A percentile compares a stretch with the other conserved stretches of the same genome.
These are phyloP conservation scores for Scleropages formosus DNA, from an alignment of 2,797 vertebrate genomes.

Conservation along the genomic window DNA sequence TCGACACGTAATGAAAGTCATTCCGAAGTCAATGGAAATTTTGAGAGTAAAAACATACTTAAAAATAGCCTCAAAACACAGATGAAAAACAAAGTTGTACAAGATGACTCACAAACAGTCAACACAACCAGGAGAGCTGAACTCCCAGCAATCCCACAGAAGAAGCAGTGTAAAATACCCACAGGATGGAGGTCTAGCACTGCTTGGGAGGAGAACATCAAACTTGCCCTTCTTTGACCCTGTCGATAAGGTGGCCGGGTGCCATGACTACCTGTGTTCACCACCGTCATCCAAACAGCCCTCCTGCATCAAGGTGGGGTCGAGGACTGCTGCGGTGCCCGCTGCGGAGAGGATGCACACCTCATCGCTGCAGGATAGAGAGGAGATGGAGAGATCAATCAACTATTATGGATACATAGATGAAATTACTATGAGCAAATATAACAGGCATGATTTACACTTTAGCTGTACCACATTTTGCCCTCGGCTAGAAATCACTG, in stretches of 20 bases:
- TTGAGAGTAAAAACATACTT: too few species aligned
- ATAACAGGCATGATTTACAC: too few species aligned
- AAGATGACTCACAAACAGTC: background rate
- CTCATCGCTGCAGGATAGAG: constrained; percentile 54
- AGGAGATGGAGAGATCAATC: too few species aligned
- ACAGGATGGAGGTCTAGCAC: constrained; percentile 69
- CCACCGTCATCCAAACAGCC: constrained; percentile 82
- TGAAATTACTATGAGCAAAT: too few species aligned
- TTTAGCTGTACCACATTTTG: too few species aligned
- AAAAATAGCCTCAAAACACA: background rate
- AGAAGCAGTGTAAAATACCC: constrained; percentile 64
- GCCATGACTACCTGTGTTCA: constrained; percentile 88
- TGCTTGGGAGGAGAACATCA: constrained; percentile 68
- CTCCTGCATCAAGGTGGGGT: constrained; percentile 92
- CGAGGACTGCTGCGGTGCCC: constrained; percentile 92
- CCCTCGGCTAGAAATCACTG: too few species aligned
- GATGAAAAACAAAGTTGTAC: background rate
- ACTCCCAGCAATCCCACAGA: background rate
- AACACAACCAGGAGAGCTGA: background rate
- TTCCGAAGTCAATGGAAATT: too few species aligned
- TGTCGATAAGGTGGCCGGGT: constrained; percentile 72
- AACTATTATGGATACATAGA: too few species aligned
- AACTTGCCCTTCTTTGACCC: constrained; percentile 76
- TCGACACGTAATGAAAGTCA: too few species aligned
- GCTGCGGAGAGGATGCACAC: constrained; percentile 97